Conservation (phyloP, 2,797 vertebrate species). For the Arvicola amphibius region DNA sequence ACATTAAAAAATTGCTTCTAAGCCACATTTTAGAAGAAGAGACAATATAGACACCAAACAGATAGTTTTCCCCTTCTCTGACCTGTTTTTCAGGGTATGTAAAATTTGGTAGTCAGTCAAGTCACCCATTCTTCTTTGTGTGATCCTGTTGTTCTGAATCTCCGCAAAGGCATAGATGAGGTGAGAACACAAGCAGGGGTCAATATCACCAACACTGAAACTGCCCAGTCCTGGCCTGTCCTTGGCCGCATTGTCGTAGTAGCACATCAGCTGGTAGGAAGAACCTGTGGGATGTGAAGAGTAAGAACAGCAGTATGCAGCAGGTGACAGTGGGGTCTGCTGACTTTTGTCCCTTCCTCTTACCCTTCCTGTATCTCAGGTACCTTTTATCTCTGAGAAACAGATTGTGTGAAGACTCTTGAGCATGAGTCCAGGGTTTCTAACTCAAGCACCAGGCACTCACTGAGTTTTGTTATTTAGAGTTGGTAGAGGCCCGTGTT, state of each 20-base stretch:
- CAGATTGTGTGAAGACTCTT: neutral
- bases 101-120: constrained; percentile 88
- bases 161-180: constrained; percentile 90
- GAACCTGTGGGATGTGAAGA: constrained; percentile 81
- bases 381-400: neutral
- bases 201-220: constrained; percentile 86
- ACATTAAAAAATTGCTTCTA: neutral
- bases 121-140: constrained; percentile 88
- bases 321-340: neutral
- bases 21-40: no score
- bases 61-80: neutral
- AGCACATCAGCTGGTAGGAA: constrained; percentile 89
- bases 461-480: neutral
- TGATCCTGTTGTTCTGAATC: constrained; percentile 87
- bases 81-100: constrained; percentile 88
- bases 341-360: neutral
- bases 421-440: neutral
- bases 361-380: neutral
- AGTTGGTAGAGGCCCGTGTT: neutral
- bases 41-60: neutral
- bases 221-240: constrained; percentile 86
- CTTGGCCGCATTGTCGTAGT: constrained; percentile 91
- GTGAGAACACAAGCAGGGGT: constrained; percentile 89
- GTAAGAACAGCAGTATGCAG: neutral
- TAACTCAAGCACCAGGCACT: neutral